These are phyloP conservation scores for Apogon hyalosoma DNA, from an alignment of 2,797 vertebrate species.

Conservation along the genomic window DNA sequence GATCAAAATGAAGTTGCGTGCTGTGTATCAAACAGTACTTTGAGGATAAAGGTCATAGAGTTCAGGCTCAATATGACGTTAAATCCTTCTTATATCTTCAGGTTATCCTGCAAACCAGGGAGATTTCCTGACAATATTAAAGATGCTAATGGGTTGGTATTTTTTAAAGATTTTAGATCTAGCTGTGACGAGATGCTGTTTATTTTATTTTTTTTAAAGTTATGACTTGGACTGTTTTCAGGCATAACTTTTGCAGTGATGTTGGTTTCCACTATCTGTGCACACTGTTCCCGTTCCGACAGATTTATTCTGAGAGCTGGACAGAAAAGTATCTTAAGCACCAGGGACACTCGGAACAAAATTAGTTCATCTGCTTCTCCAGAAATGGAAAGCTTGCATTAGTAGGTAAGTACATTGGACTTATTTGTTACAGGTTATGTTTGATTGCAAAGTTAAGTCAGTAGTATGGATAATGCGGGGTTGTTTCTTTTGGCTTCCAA, in stretches of 20 bases:
- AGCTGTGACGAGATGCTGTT: neutral
- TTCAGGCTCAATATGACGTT: too few species aligned
- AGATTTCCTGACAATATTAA: too few species aligned
- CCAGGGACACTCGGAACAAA: neutral
- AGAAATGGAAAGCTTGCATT: neutral
- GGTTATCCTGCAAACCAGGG: too few species aligned
- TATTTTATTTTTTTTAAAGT: neutral
- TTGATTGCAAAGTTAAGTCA: neutral
- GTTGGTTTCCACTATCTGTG: neutral
- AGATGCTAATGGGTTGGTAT: too few species aligned
- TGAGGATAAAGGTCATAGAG: too few species aligned
- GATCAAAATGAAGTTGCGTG: too few species aligned
- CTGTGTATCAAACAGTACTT: too few species aligned
- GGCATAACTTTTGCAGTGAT: neutral
- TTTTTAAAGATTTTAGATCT: too few species aligned
- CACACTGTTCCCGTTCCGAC: neutral
- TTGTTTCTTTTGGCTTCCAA: too few species aligned
- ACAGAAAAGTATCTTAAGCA: conserved; percentile 5
- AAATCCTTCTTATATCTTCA: too few species aligned
- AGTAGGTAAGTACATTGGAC: conserved; percentile 2
- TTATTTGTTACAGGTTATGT: neutral
- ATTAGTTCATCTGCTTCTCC: too few species aligned
- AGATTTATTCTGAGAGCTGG: conserved; percentile 2
- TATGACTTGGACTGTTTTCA: neutral
- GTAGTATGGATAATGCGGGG: too few species aligned